Evolutionary conservation across 92 coral and sea anemone genomes (phyloP).

Genomic region (Zoanthus gigantus): DNA sequence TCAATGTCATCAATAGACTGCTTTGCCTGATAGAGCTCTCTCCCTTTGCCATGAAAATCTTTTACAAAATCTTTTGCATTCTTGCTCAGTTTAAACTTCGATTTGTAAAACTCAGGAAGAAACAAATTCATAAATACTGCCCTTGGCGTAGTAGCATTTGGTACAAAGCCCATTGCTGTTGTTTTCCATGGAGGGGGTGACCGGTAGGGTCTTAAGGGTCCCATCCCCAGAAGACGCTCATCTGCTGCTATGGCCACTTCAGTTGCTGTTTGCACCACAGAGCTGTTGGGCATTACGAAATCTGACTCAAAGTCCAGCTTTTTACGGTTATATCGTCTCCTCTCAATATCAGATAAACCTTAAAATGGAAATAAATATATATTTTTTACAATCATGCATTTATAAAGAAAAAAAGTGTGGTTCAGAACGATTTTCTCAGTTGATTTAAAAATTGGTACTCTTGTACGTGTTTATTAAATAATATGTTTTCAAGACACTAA

Average conservation of each 20-base stretch:
- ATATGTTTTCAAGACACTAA: slow-evolving; percentile 25
- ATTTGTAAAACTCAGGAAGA: slow-evolving; percentile 71
- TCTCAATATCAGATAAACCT: slow-evolving; percentile 69
- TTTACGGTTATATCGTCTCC: slow-evolving; percentile 59
- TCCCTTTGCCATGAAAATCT: slow-evolving; percentile 60
- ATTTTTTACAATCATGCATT: slow-evolving; percentile 27
- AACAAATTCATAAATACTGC: slow-evolving; percentile 66
- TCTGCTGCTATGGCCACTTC: slow-evolving; percentile 40
- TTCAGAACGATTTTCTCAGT: slow-evolving; percentile 8
- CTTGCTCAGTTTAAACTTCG: slow-evolving; percentile 65
- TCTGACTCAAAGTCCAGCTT: slow-evolving; percentile 57
- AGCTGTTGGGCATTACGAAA: slow-evolving; percentile 24
- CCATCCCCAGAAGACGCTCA: slow-evolving; percentile 28
- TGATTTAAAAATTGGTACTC: slow-evolving; percentile 30
- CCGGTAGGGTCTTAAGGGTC: slow-evolving; percentile 48
- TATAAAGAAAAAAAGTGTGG: slow-evolving; percentile 16
- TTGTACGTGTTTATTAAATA: slow-evolving; percentile 7
- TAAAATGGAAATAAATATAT: slow-evolving; percentile 26
- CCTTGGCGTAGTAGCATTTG: slow-evolving; percentile 65
- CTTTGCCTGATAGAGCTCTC: slow-evolving; percentile 24
- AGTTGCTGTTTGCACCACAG: slow-evolving; percentile 46
- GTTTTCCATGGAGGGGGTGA: slow-evolving; percentile 61
- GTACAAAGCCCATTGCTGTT: slow-evolving; percentile 61
- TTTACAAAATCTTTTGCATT: slow-evolving; percentile 62
- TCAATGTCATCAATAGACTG: slow-evolving; percentile 65